These are phyloP conservation scores for Bhutanitis thaidina DNA, from an alignment of 2,888 invertebrate genomes.

Conservation along the genomic window DNA sequence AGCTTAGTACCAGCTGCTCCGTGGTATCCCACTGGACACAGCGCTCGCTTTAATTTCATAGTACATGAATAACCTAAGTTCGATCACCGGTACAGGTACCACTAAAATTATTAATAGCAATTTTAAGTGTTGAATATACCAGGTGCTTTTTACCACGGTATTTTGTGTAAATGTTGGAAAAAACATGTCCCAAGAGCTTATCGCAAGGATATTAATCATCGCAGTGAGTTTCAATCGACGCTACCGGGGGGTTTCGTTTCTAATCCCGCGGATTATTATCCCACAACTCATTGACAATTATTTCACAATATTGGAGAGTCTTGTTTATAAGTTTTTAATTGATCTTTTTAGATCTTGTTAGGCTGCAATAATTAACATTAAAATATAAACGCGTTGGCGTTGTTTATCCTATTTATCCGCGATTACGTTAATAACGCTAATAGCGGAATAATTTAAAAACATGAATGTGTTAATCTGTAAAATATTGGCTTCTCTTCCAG, in stretches of 20 bases:
- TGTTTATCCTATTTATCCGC: too few species aligned
- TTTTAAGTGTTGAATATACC: too few species aligned
- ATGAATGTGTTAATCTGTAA: not conserved
- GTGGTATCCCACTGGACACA: too few species aligned
- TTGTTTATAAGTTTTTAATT: not conserved
- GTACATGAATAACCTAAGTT: too few species aligned
- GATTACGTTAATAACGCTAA: not conserved
- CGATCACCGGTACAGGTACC: too few species aligned
- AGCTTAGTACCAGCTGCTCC: too few species aligned
- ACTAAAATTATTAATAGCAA: too few species aligned
- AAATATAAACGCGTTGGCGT: too few species aligned
- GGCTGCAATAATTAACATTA: not conserved
- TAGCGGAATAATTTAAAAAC: not conserved
- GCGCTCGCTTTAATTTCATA: too few species aligned
- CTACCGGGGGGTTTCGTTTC: conserved; percentile 34
- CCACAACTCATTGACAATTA: conserved; percentile 30
- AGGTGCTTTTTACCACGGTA: conserved; percentile 3
- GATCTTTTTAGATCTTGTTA: not conserved
- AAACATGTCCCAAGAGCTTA: conserved; percentile 50
- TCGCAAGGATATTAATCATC: conserved; percentile 59
- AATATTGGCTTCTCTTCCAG: not conserved
- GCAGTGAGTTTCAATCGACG: conserved; percentile 45
- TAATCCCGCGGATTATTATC: conserved; percentile 46
- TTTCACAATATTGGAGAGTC: conserved; percentile 20
- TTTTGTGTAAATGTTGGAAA: conserved; percentile 30